A percentile compares a stretch with the other conserved stretches of the same genome.
These are phyloP conservation scores for Astur gentilis DNA, from an alignment of 2,113 vertebrate genomes.

Conservation along the genomic window DNA sequence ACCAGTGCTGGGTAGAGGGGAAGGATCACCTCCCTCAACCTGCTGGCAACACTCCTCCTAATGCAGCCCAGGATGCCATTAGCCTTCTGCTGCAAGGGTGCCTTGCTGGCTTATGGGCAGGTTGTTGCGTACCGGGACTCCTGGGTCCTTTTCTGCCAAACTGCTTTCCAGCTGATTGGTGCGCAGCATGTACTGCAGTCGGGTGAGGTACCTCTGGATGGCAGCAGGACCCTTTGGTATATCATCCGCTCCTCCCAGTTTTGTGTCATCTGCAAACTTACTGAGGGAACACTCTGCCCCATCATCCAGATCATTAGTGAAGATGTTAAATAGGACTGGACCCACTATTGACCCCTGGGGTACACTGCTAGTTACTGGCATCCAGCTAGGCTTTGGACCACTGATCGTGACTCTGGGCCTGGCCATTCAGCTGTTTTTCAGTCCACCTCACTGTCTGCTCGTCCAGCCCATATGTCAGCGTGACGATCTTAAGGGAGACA, in stretches of 20 bases:
- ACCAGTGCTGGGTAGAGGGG: background rate
- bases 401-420: background rate
- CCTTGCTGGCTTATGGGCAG: background rate
- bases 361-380: background rate
- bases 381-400: background rate
- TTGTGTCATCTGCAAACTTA: background rate
- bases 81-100: background rate
- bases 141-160: background rate
- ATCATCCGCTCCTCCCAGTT: background rate
- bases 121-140: background rate
- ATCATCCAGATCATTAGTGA: background rate
- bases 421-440: background rate
- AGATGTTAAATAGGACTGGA: background rate
- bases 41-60: background rate
- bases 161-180: background rate
- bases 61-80: background rate
- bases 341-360: background rate
- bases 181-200: background rate
- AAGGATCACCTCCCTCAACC: background rate
- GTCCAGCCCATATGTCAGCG: background rate
- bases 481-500: background rate
- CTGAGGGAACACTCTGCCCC: background rate
- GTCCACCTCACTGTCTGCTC: background rate
- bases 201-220: background rate
- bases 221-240: background rate